Percentiles rank a stretch among this genome's conserved stretches.
Evolutionary conservation across 2,113 vertebrate genomes (phyloP).

Genomic region (Embiotoca jacksoni): DNA sequence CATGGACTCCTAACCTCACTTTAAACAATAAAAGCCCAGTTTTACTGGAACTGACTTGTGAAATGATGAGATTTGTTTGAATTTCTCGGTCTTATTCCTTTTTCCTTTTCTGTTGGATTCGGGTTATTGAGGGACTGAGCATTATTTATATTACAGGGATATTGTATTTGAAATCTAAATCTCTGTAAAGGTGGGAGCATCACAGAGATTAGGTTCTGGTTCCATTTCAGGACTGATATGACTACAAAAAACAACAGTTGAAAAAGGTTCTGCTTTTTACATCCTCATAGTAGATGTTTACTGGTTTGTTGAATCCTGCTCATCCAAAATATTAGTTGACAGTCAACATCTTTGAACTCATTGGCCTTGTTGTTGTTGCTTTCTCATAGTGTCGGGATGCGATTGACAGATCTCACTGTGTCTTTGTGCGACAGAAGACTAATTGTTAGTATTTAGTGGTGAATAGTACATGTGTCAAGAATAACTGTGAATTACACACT

Average conservation of each 20-base stretch:
- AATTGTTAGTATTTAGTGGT: slow-evolving; percentile 82
- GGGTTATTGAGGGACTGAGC: not conserved
- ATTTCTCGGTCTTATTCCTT: not conserved
- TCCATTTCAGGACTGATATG: not conserved
- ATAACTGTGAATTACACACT: slow-evolving; percentile 83
- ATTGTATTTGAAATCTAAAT: not conserved
- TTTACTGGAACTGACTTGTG: not conserved
- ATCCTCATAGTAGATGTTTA: not conserved
- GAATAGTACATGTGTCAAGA: slow-evolving; percentile 80
- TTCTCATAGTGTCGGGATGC: slow-evolving; percentile 28
- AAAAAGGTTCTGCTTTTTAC: not conserved
- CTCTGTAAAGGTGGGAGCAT: not conserved
- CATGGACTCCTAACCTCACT: not conserved
- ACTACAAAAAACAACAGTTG: not conserved
- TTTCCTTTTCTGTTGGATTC: not conserved
- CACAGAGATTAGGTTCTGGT: not conserved
- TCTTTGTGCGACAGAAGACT: slow-evolving; percentile 75
- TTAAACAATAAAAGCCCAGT: not conserved
- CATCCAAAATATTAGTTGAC: slow-evolving; percentile 40
- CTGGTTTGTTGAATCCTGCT: slow-evolving; percentile 27
- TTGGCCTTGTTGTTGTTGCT: slow-evolving; percentile 14
- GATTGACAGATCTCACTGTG: slow-evolving; percentile 66
- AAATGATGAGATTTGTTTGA: not conserved
- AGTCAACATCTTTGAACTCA: slow-evolving; percentile 57
- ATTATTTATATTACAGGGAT: not conserved